Conservation (phyloP, 2,113 vertebrate genomes). For the Phasianus colchicus region DNA sequence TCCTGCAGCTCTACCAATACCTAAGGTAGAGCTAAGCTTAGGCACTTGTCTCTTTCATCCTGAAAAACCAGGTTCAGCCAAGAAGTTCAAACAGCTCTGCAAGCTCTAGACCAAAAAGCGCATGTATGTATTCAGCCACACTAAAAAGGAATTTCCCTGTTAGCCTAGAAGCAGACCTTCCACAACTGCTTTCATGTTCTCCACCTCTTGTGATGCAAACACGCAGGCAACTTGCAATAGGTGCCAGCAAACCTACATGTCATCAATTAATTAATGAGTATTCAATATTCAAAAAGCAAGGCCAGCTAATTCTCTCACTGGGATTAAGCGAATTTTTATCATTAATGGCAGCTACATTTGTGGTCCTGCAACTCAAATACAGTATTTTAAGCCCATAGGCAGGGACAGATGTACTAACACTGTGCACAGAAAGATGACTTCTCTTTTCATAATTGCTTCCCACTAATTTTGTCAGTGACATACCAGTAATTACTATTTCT, state of each 20-base stretch:
- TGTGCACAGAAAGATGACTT: constrained; percentile 10
- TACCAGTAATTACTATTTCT: constrained; percentile 40
- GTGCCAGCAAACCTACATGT: neutral
- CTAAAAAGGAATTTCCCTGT: neutral
- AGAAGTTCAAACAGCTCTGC: neutral
- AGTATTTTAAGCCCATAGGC: neutral
- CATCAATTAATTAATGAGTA: neutral
- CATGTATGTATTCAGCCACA: neutral
- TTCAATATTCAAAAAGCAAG: neutral
- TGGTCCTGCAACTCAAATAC: neutral
- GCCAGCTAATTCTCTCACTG: neutral
- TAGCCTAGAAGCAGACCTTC: neutral
- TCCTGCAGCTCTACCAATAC: neutral
- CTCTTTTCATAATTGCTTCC: constrained; percentile 30
- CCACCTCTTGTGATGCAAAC: neutral
- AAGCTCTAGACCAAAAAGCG: neutral
- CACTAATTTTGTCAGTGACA: constrained; percentile 25
- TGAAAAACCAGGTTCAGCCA: neutral
- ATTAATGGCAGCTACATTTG: neutral
- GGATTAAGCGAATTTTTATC: neutral
- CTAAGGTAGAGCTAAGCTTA: neutral
- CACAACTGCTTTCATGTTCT: neutral
- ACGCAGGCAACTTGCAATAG: neutral
- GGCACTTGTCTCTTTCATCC: neutral
- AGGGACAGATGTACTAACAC: neutral